Percentiles rank a stretch among this genome's conserved stretches.
Conservation (phyloP, 1,140 invertebrate genomes). For the Achroia grisella region DNA sequence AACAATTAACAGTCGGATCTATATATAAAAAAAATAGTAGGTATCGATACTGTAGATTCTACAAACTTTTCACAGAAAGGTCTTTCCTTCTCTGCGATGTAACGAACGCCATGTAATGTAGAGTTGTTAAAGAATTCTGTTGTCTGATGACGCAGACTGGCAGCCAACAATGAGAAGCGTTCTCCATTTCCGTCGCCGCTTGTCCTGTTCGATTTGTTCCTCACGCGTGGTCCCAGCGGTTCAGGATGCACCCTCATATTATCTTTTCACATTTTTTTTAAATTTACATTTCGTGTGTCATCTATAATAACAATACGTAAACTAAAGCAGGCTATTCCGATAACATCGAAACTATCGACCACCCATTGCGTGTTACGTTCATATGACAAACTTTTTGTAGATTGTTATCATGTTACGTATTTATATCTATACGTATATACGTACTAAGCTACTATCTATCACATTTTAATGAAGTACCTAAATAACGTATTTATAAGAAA, state of each 20-base stretch:
- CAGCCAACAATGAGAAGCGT: conserved; percentile 61
- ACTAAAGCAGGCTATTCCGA: conserved; percentile 15
- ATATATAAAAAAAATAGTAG: no score
- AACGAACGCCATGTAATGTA: conserved; percentile 81
- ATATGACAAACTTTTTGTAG: no score
- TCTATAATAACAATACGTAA: background rate
- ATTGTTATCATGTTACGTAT: no score
- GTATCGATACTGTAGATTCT: no score
- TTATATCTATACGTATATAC: no score
- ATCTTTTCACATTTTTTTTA: conserved; percentile 11
- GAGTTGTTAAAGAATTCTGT: conserved; percentile 82
- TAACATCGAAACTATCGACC: conserved; percentile 42
- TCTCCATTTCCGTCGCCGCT: conserved; percentile 24
- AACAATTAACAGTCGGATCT: background rate
- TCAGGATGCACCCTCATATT: conserved; percentile 49
- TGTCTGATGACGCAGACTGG: conserved; percentile 78
- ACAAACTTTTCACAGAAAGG: conserved; percentile 80
- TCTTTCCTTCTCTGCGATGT: conserved; percentile 79
- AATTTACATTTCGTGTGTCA: background rate
- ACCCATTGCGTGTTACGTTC: conserved; percentile 19
- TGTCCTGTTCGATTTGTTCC: conserved; percentile 2
- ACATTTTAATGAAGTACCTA: no score
- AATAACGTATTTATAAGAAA: no score
- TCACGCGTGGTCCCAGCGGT: background rate
- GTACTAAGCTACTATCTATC: no score